Evolutionary conservation across 1,140 invertebrate genomes (phyloP).

Genomic region (Acromyrmex charruanus): DNA sequence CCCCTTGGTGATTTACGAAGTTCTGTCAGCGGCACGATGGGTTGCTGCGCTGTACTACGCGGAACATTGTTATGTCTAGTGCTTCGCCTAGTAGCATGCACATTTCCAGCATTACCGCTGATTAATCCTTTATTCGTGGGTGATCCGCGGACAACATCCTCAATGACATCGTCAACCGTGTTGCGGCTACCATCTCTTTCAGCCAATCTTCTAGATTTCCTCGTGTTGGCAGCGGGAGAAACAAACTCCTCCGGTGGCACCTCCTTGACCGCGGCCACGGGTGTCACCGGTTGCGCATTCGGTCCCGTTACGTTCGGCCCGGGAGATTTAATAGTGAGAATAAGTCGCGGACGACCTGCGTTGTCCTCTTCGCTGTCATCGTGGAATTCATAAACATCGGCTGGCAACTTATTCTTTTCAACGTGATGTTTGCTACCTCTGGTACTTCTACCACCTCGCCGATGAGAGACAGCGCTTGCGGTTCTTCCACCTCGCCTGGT

Average conservation of each 20-base stretch:
- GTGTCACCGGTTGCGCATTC: constrained; percentile 80
- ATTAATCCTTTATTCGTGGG: constrained; percentile 78
- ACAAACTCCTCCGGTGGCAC: constrained; percentile 89
- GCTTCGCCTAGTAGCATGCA: constrained; percentile 80
- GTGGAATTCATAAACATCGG: constrained; percentile 94
- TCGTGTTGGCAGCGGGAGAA: constrained; percentile 87
- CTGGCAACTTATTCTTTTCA: constrained; percentile 88
- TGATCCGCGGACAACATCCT: constrained; percentile 92
- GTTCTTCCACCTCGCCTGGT: constrained; percentile 85
- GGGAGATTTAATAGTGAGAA: constrained; percentile 93
- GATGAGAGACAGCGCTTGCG: constrained; percentile 70
- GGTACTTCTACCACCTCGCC: constrained; percentile 87
- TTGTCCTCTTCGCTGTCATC: constrained; percentile 93
- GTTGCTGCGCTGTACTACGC: constrained; percentile 69
- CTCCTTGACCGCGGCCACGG: constrained; percentile 87
- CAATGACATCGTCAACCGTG: constrained; percentile 94
- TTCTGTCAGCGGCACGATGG: constrained; percentile 81
- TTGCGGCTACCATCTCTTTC: constrained; percentile 92
- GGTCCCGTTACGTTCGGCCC: constrained; percentile 81
- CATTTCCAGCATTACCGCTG: constrained; percentile 56
- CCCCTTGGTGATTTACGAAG: constrained; percentile 89
- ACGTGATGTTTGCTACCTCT: constrained; percentile 87
- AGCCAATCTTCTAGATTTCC: constrained; percentile 93
- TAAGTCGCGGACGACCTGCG: constrained; percentile 89
- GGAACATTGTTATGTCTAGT: constrained; percentile 83